Percentiles rank a stretch among this genome's conserved stretches.
Conservation (phyloP, 1,140 invertebrate genomes). For the Caenorhabditis briggsae region DNA sequence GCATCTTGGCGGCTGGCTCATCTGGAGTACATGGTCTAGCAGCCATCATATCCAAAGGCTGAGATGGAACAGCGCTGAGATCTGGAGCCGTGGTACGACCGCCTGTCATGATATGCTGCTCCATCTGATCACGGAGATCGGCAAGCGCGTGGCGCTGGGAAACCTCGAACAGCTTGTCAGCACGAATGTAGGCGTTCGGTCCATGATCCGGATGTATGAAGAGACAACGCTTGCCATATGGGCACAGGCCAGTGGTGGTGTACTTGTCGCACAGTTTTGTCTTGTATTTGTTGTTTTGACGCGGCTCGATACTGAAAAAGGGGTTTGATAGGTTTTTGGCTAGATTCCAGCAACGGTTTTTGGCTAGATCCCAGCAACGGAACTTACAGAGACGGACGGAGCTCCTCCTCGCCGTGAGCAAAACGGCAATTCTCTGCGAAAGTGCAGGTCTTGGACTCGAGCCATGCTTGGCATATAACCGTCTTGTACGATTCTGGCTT, state of each 20-base stretch:
- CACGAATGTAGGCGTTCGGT: conserved; percentile 50
- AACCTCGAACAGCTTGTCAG: conserved; percentile 46
- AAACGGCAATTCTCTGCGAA: conserved; percentile 74
- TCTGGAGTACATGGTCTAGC: conserved; percentile 21
- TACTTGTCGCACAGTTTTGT: conserved; percentile 74
- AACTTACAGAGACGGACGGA: conserved; percentile 69
- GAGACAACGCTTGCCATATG: conserved; percentile 70
- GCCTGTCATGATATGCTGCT: conserved; percentile 36
- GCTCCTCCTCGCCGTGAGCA: conserved; percentile 70
- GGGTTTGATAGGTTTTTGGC: neutral
- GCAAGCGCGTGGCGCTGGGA: conserved; percentile 24
- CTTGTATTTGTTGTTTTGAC: conserved; percentile 72
- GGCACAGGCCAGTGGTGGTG: conserved; percentile 72
- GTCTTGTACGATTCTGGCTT: conserved; percentile 73
- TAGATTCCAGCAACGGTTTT: neutral
- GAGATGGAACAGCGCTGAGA: neutral
- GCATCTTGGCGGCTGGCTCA: conserved; percentile 7
- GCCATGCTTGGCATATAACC: conserved; percentile 73
- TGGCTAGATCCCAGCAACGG: neutral
- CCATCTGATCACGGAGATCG: conserved; percentile 42
- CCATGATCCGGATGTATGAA: conserved; percentile 70
- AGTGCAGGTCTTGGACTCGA: conserved; percentile 68
- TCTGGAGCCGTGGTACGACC: neutral
- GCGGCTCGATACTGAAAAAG: conserved; percentile 62
- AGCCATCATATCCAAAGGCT: conserved; percentile 2